Percentiles rank a stretch among this genome's conserved stretches.
These are phyloP conservation scores for Gila orcuttii DNA, from an alignment of 2,113 vertebrate species.

Conservation along the genomic window DNA sequence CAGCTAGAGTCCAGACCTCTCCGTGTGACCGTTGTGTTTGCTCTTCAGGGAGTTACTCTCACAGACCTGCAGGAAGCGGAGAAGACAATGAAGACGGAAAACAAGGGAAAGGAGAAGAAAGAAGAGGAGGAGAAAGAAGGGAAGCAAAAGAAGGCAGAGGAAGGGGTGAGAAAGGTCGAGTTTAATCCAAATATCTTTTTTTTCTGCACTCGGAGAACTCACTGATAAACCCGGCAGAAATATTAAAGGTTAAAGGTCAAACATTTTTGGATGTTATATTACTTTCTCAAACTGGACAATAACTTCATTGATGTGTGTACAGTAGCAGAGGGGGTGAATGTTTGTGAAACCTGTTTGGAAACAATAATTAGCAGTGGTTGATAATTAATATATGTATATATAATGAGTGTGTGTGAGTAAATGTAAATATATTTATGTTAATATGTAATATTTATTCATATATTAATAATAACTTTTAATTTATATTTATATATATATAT, in stretches of 20 bases:
- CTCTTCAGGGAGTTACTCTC: constrained; percentile 78
- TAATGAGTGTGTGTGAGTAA: too few species aligned
- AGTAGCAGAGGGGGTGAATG: neutral
- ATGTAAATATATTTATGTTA: too few species aligned
- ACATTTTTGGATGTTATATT: neutral
- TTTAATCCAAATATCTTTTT: constrained; percentile 17
- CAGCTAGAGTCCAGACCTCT: neutral
- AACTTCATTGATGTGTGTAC: neutral
- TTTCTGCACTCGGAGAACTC: neutral
- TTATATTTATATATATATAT: too few species aligned
- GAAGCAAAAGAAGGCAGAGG: constrained; percentile 72
- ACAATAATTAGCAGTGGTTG: neutral
- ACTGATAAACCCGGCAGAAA: neutral
- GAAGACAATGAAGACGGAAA: constrained; percentile 75
- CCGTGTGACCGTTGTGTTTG: constrained; percentile 22
- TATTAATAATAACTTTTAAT: too few species aligned
- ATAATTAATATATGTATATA: too few species aligned
- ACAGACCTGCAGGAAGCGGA: constrained; percentile 84
- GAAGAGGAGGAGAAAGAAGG: constrained; percentile 68
- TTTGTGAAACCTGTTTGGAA: neutral
- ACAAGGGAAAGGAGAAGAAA: constrained; percentile 68
- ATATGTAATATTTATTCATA: too few species aligned
- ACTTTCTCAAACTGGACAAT: neutral
- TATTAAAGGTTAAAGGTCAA: neutral
- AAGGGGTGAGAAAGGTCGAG: constrained; percentile 71